phyloP scores from a whole-genome alignment of 2,797 vertebrate species.

The Arctocebus calabarensis region DNA sequence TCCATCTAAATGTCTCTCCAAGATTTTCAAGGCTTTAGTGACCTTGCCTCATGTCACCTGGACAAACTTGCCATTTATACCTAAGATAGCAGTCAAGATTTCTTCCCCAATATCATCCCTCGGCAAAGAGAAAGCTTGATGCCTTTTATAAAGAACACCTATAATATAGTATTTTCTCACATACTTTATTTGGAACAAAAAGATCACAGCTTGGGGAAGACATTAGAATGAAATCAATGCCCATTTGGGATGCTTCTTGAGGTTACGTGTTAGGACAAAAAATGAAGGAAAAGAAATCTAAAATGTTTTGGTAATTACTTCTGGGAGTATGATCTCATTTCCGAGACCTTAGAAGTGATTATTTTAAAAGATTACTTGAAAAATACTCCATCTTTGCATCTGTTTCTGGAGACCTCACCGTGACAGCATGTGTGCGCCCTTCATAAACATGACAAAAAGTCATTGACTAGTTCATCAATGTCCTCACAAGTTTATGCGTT shows the following conservation, averaged over 20 bases:
- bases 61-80: not conserved
- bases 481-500: not conserved
- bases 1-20: not conserved
- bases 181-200: conserved; percentile 3
- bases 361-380: not conserved
- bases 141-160: not conserved
- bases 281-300: not conserved
- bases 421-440: too few species aligned
- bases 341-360: not conserved
- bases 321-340: not conserved
- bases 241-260: not conserved
- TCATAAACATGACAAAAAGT: not conserved
- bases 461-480: not conserved
- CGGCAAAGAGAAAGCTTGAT: conserved; percentile 2
- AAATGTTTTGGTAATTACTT: not conserved
- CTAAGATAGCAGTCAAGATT: not conserved
- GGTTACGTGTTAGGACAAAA: not conserved
- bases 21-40: not conserved
- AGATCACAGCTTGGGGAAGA: not conserved
- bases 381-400: not conserved
- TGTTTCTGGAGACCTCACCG: not conserved
- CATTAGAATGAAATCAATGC: not conserved
- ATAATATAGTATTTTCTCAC: not conserved
- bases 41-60: not conserved
- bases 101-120: not conserved